Evolutionary conservation across 2,888 invertebrate genomes (phyloP).

Genomic region (Ectobius pallidus): DNA sequence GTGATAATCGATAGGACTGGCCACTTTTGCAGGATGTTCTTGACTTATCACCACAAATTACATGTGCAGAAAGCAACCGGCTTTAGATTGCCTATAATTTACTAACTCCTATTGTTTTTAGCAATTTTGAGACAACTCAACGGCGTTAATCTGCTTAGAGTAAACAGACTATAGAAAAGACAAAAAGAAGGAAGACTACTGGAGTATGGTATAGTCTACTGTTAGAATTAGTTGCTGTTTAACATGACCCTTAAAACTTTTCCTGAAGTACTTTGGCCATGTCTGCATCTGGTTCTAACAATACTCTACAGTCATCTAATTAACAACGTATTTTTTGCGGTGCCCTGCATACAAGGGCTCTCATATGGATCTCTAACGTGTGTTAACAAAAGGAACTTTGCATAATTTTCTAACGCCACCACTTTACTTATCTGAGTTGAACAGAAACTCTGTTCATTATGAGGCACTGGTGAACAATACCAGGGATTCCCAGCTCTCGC

Average conservation of each 20-base stretch:
- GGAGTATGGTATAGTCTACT: background rate
- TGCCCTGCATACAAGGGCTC: no score
- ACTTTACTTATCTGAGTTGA: conserved; percentile 1
- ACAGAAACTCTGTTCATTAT: conserved; percentile 1
- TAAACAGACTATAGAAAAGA: no score
- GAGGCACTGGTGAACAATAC: background rate
- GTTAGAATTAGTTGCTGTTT: conserved; percentile 10
- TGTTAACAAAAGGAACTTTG: background rate
- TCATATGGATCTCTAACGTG: background rate
- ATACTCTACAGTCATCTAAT: background rate
- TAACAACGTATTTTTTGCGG: background rate
- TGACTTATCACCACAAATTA: no score
- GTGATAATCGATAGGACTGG: no score
- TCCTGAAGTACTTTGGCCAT: background rate
- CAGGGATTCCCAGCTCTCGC: background rate
- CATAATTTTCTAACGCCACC: conserved; percentile 8
- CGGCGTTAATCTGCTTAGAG: no score
- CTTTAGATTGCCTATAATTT: no score
- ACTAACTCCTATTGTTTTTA: no score
- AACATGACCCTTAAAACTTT: conserved; percentile 7
- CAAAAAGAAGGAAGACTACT: background rate
- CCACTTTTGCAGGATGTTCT: no score
- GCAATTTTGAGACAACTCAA: no score
- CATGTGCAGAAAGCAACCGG: no score
- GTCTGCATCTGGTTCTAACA: background rate